Conservation (phyloP, 2,888 invertebrate species). For the Microdon myrmicae region DNA sequence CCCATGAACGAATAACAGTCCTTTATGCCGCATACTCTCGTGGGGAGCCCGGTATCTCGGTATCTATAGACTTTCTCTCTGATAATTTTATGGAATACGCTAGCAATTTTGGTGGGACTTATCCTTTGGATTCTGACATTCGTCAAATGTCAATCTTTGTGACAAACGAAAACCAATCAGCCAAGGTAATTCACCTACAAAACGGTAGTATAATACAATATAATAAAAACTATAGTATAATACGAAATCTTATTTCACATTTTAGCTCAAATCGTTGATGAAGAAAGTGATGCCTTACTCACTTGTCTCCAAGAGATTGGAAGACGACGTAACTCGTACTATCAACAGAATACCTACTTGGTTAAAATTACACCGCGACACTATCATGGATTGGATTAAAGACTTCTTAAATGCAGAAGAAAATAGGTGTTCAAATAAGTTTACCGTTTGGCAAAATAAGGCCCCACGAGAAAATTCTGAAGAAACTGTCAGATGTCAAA, state of each 20-base stretch:
- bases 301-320: constrained; percentile 55
- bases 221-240: no score
- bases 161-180: constrained; percentile 56
- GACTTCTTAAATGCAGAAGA: no score
- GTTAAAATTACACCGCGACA: constrained; percentile 56
- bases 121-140: constrained; percentile 59
- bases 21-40: constrained; percentile 59
- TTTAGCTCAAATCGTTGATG: constrained; percentile 55
- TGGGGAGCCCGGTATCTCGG: constrained; percentile 66
- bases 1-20: constrained; percentile 59
- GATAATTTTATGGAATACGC: constrained; percentile 62
- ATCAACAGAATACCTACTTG: constrained; percentile 56
- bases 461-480: no score
- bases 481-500: no score
- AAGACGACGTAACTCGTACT: constrained; percentile 48
- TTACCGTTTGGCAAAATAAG: no score
- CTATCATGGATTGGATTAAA: no score
- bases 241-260: background rate
- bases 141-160: constrained; percentile 57
- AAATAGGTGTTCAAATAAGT: no score
- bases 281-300: constrained; percentile 53
- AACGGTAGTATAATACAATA: no score
- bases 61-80: constrained; percentile 69
- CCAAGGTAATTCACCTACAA: no score
- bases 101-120: constrained; percentile 56